These are phyloP conservation scores for Pseudochirops corinnae DNA, from an alignment of 2,797 vertebrate genomes.

Conservation along the genomic window DNA sequence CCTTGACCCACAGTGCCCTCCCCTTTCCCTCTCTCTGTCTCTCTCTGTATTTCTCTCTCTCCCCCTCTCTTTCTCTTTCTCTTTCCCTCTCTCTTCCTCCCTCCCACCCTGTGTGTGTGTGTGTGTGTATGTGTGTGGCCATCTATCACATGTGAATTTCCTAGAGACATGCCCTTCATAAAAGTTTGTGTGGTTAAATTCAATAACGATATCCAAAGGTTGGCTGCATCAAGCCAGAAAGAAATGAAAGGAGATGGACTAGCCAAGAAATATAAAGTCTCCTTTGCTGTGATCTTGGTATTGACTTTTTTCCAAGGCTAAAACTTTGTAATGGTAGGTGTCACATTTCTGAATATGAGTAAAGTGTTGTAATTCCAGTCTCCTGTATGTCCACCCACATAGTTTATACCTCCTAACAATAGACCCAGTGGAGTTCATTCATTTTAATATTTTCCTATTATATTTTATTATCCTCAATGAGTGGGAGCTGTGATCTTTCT, in stretches of 20 bases:
- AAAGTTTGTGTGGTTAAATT: not conserved
- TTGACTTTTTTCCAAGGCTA: not conserved
- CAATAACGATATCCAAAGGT: not conserved
- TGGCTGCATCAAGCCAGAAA: not conserved
- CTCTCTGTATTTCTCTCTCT: too few relatives aligned
- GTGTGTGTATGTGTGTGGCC: not conserved
- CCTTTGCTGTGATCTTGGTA: not conserved
- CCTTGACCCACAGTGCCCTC: not conserved
- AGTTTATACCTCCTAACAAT: conserved; percentile 21
- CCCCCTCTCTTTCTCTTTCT: too few relatives aligned
- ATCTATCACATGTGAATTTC: not conserved
- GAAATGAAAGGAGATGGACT: not conserved
- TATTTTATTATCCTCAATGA: conserved; percentile 29
- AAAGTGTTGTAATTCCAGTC: not conserved
- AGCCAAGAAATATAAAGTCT: not conserved
- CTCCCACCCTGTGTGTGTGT: not conserved
- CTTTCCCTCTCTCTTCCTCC: too few relatives aligned
- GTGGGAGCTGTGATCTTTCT: conserved; percentile 7
- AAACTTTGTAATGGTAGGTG: not conserved
- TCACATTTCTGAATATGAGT: not conserved
- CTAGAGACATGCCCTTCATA: not conserved
- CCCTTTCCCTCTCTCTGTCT: too few relatives aligned
- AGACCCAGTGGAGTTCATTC: conserved; percentile 17
- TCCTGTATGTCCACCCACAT: not conserved
- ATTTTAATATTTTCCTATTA: conserved; percentile 2